Percentiles rank a stretch among this genome's conserved stretches.
These are phyloP conservation scores for Falcunculus frontatus DNA, from an alignment of 2,113 vertebrate species.

Conservation along the genomic window DNA sequence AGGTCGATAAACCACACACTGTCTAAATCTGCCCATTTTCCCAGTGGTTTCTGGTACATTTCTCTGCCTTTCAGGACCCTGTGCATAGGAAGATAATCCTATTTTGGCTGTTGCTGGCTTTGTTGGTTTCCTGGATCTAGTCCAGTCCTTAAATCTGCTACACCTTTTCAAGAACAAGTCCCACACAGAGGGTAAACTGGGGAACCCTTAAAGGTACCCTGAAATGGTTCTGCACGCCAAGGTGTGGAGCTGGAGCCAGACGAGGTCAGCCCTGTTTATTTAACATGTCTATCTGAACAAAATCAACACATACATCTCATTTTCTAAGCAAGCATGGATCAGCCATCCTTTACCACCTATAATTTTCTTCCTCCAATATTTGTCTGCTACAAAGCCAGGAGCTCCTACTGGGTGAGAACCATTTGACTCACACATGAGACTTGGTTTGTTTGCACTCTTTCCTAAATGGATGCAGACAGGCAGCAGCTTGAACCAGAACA, in stretches of 20 bases:
- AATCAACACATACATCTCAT: neutral
- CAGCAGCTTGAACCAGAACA: neutral
- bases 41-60: neutral
- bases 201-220: neutral
- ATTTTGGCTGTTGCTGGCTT: neutral
- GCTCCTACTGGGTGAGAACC: neutral
- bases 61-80: neutral
- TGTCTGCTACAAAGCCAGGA: neutral
- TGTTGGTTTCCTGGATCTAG: neutral
- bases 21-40: neutral
- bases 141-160: neutral
- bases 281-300: neutral
- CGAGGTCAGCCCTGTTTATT: neutral
- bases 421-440: neutral
- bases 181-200: neutral
- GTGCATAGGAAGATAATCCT: neutral
- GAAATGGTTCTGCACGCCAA: rapidly evolving
- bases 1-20: neutral
- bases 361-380: slow-evolving; percentile 27
- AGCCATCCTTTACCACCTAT: neutral
- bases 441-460: neutral
- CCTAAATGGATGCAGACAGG: neutral
- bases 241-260: neutral
- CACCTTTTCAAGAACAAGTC: neutral
- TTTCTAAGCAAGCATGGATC: neutral